phyloP scores from a whole-genome alignment of 2,888 invertebrate species.

The Eupithecia dodoneata region DNA sequence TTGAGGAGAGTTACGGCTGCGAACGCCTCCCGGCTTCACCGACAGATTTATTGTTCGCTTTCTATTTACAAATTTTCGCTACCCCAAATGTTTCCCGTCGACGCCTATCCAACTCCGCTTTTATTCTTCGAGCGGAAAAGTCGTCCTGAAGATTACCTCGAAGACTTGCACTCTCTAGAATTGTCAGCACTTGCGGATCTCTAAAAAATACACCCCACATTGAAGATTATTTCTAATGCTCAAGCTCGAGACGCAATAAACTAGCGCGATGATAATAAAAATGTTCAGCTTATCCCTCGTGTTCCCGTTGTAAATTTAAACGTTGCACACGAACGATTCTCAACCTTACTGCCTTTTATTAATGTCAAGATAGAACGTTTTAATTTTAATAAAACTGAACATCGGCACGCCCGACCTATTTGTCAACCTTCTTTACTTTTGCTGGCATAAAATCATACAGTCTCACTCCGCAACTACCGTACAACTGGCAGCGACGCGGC shows the following conservation, averaged over 20 bases:
- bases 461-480: conserved; percentile 70
- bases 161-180: conserved; percentile 51
- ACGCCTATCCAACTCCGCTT: conserved; percentile 46
- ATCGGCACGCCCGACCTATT: conserved; percentile 82
- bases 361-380: conserved; percentile 78
- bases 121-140: conserved; percentile 43
- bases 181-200: conserved; percentile 52
- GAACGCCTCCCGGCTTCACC: conserved; percentile 64
- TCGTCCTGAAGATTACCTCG: conserved; percentile 51
- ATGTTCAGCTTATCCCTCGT: conserved; percentile 76
- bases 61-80: conserved; percentile 68
- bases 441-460: conserved; percentile 82
- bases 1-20: conserved; percentile 77
- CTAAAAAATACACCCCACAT: conserved; percentile 65
- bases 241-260: conserved; percentile 77
- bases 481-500: conserved; percentile 52
- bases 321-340: conserved; percentile 63
- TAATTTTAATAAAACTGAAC: conserved; percentile 84
- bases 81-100: conserved; percentile 53
- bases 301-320: conserved; percentile 74
- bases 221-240: conserved; percentile 78
- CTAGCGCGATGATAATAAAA: conserved; percentile 80
- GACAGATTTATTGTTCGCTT: conserved; percentile 70
- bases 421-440: conserved; percentile 84
- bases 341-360: conserved; percentile 75